phyloP scores from a whole-genome alignment of 2,888 invertebrate species.

The Brenthis daphne region DNA sequence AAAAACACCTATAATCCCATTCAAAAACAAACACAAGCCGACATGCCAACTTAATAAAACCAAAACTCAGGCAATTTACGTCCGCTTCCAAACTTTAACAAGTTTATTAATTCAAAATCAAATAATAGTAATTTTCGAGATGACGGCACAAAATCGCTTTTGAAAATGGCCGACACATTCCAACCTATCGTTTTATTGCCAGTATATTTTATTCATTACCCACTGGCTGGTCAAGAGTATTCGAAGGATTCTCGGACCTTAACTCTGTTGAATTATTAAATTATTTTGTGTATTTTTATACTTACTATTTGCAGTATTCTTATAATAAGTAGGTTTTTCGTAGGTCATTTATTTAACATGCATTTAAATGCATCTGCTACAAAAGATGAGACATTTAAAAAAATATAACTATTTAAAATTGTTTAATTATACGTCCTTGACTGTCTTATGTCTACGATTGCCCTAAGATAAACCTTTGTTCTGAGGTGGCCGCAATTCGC shows the following conservation, averaged over 20 bases:
- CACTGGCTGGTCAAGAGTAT: constrained; percentile 43
- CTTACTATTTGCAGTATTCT: neutral
- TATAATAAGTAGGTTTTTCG: neutral
- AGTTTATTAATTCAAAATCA: constrained; percentile 81
- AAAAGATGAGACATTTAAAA: neutral
- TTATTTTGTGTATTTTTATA: constrained; percentile 35
- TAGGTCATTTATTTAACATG: neutral
- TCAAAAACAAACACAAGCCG: constrained; percentile 78
- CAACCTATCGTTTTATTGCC: constrained; percentile 70
- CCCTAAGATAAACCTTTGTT: constrained; percentile 38
- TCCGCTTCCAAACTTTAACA: constrained; percentile 78
- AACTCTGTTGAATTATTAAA: constrained; percentile 39
- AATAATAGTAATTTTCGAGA: constrained; percentile 80
- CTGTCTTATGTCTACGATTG: constrained; percentile 26
- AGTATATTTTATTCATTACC: constrained; percentile 71
- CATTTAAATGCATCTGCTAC: neutral
- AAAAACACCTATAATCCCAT: constrained; percentile 67
- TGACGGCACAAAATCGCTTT: constrained; percentile 73
- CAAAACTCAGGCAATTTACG: constrained; percentile 75
- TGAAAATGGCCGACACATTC: constrained; percentile 75
- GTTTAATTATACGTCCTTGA: constrained; percentile 13
- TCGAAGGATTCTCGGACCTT: constrained; percentile 33
- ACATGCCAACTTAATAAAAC: constrained; percentile 78
- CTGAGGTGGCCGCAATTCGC: constrained; percentile 52
- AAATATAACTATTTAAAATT: neutral